These are phyloP conservation scores for Tribolium freemani DNA, from an alignment of 2,888 invertebrate species.

Conservation along the genomic window DNA sequence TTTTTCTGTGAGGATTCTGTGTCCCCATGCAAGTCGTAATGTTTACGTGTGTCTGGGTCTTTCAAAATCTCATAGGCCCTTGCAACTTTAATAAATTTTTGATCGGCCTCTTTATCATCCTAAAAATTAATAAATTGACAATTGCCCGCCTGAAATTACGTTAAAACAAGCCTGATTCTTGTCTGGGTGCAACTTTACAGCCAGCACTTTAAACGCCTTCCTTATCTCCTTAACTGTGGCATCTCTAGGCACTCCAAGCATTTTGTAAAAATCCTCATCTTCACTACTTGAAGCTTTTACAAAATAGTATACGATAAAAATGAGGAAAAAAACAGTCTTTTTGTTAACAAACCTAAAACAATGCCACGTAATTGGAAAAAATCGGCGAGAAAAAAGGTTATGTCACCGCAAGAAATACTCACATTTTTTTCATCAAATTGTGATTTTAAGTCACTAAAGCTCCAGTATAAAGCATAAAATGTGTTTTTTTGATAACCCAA, in stretches of 20 bases:
- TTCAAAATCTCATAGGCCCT: conserved; percentile 90
- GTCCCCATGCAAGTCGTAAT: conserved; percentile 86
- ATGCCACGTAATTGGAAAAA: too few relatives aligned
- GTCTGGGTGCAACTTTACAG: conserved; percentile 80
- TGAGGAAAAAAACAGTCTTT: not conserved
- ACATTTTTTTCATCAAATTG: too few relatives aligned
- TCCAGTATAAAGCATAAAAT: too few relatives aligned
- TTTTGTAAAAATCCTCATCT: conserved; percentile 61
- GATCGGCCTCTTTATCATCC: conserved; percentile 82
- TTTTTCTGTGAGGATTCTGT: conserved; percentile 72
- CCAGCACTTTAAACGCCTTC: conserved; percentile 80
- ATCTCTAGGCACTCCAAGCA: conserved; percentile 72
- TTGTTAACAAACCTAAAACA: not conserved
- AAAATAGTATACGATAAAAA: not conserved
- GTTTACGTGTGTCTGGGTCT: conserved; percentile 82
- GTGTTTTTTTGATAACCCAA: too few relatives aligned
- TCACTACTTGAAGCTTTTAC: conserved; percentile 16
- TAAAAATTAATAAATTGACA: conserved; percentile 61
- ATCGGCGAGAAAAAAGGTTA: not conserved
- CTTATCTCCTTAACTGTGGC: conserved; percentile 79
- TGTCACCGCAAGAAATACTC: not conserved
- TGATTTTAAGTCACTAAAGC: too few relatives aligned
- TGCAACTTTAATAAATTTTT: conserved; percentile 83
- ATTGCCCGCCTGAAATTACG: too few relatives aligned
- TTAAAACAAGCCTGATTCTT: conserved; percentile 71